Percentiles rank a stretch among this genome's conserved stretches.
phyloP scores from a whole-genome alignment of 1,140 invertebrate species.

The Sipha flava region DNA sequence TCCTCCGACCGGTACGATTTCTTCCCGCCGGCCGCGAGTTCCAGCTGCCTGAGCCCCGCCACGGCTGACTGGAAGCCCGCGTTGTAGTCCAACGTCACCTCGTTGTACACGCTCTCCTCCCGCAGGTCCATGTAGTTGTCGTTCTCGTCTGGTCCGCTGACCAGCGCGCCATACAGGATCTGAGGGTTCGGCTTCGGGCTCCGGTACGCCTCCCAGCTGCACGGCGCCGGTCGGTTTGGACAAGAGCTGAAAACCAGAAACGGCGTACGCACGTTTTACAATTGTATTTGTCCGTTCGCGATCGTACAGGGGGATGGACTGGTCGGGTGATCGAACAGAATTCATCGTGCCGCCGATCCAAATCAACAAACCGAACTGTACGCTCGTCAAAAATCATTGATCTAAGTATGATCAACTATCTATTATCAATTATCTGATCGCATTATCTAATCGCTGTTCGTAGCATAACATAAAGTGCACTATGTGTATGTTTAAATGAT shows the following conservation, averaged over 20 bases:
- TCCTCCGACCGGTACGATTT: not conserved
- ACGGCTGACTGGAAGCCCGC: slow-evolving; percentile 51
- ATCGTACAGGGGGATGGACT: too few species aligned
- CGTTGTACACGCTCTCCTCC: slow-evolving; percentile 50
- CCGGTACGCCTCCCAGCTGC: slow-evolving; percentile 48
- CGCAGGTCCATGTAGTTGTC: slow-evolving; percentile 49
- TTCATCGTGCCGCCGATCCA: too few species aligned
- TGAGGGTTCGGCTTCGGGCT: slow-evolving; percentile 48
- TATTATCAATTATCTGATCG: too few species aligned
- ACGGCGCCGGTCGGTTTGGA: slow-evolving; percentile 46
- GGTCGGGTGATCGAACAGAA: too few species aligned
- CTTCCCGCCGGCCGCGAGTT: slow-evolving; percentile 7
- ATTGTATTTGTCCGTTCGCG: too few species aligned
- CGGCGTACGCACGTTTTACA: too few species aligned
- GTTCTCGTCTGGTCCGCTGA: slow-evolving; percentile 51
- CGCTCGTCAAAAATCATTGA: too few species aligned
- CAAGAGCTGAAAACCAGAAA: slow-evolving; percentile 46
- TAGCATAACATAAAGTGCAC: too few species aligned
- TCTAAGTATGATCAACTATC: too few species aligned
- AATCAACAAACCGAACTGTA: too few species aligned
- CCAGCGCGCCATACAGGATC: slow-evolving; percentile 50
- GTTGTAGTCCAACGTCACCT: slow-evolving; percentile 53
- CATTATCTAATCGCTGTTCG: too few species aligned
- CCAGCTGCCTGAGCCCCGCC: slow-evolving; percentile 45
- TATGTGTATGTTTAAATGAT: too few species aligned